Evolutionary conservation across 2,797 vertebrate genomes (phyloP).

Genomic region (Erethizon dorsatum): DNA sequence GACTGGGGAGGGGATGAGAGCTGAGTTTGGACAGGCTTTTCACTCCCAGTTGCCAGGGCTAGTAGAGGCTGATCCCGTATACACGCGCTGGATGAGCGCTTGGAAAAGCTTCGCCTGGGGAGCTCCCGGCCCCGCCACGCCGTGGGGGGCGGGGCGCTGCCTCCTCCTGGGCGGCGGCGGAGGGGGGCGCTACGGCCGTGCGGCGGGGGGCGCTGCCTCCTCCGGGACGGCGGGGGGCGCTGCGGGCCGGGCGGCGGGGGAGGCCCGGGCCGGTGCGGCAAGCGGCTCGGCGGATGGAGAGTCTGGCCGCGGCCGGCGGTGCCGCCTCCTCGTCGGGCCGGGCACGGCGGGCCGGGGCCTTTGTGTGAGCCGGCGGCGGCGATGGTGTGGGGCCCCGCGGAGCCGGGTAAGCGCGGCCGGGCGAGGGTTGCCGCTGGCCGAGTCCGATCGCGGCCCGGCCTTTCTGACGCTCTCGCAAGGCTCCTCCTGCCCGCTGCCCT

Average conservation of each 20-base stretch:
- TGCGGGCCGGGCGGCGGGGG: constrained; percentile 82
- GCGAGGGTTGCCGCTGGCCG: constrained; percentile 59
- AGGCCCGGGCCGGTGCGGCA: constrained; percentile 80
- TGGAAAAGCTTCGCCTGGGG: background rate
- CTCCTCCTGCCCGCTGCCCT: background rate
- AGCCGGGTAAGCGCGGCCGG: constrained; percentile 87
- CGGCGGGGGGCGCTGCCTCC: constrained; percentile 85
- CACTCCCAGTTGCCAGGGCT: background rate
- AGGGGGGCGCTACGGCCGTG: constrained; percentile 64
- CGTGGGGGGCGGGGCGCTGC: constrained; percentile 75
- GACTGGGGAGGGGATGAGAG: background rate
- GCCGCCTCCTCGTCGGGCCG: constrained; percentile 85
- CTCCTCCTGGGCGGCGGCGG: constrained; percentile 55
- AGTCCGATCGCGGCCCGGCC: constrained; percentile 54
- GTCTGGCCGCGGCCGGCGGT: constrained; percentile 85
- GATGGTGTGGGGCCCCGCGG: constrained; percentile 86
- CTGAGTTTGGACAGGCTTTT: background rate
- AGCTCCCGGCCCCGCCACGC: constrained; percentile 49
- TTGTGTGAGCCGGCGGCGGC: constrained; percentile 87
- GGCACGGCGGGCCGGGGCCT: constrained; percentile 87
- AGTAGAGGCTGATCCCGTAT: background rate
- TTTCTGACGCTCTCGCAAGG: constrained; percentile 10
- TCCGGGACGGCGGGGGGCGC: constrained; percentile 87
- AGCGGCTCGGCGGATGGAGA: constrained; percentile 85
- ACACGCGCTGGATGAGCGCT: background rate